A percentile compares a stretch with the other conserved stretches of the same genome.
Evolutionary conservation across 2,113 vertebrate species (phyloP).

Genomic region (Podarcis raffonei): DNA sequence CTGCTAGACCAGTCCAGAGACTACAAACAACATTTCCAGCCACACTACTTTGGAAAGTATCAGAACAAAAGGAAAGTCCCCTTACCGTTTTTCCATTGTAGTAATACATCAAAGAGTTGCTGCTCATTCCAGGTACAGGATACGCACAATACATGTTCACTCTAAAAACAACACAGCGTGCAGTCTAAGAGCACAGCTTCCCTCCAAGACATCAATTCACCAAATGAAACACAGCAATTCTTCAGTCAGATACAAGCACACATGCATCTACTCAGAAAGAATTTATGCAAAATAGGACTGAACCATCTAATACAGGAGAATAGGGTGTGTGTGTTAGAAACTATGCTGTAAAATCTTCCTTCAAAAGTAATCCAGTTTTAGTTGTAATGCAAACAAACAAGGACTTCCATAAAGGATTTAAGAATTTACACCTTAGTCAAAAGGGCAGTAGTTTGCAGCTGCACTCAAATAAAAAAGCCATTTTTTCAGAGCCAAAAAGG

Average conservation of each 20-base stretch:
- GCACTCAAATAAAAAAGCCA: constrained; percentile 10
- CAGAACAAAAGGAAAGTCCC: constrained; percentile 73
- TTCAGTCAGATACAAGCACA: constrained; percentile 85
- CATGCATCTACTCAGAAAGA: constrained; percentile 91
- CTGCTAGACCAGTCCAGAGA: constrained; percentile 33
- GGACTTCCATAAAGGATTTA: constrained; percentile 15
- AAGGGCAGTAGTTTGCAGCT: neutral
- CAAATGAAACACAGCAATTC: constrained; percentile 83
- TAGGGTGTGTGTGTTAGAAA: constrained; percentile 68
- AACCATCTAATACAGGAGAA: constrained; percentile 81
- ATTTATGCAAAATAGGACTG: constrained; percentile 96
- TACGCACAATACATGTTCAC: constrained; percentile 95
- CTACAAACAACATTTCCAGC: constrained; percentile 45
- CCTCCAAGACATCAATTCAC: constrained; percentile 85
- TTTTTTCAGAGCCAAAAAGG: constrained; percentile 5
- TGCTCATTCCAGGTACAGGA: constrained; percentile 95
- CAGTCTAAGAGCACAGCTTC: constrained; percentile 74
- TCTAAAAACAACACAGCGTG: constrained; percentile 70
- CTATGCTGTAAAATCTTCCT: constrained; percentile 57
- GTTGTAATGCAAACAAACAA: constrained; percentile 41
- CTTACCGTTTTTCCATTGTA: constrained; percentile 99
- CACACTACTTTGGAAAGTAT: constrained; percentile 48
- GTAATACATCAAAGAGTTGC: constrained; percentile 97
- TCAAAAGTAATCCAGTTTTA: constrained; percentile 49
- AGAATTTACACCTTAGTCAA: constrained; percentile 34